Conservation (phyloP, 2,797 vertebrate genomes). For the Microctenopoma stevenorrisi region DNA sequence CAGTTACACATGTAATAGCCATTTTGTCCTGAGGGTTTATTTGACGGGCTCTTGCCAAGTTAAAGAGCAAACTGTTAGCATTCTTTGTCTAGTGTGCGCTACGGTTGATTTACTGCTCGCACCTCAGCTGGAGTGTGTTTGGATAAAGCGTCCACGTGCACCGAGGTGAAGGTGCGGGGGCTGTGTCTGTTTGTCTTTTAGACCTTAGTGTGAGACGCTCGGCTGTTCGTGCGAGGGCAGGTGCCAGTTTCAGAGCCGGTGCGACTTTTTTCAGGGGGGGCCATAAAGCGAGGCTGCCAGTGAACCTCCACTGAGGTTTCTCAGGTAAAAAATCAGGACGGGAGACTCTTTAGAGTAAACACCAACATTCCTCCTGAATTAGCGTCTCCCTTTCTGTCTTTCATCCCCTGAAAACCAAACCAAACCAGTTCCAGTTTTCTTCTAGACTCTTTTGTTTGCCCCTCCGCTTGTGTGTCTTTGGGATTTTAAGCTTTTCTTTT, state of each 20-base stretch:
- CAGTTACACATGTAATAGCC: constrained; percentile 49
- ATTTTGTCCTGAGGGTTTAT: constrained; percentile 60
- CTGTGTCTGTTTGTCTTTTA: constrained; percentile 74
- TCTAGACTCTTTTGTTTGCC: constrained; percentile 61
- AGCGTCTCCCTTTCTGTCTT: constrained; percentile 28
- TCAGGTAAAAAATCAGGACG: constrained; percentile 58
- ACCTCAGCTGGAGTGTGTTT: constrained; percentile 73
- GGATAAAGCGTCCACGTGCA: constrained; percentile 68
- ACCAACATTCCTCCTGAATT: constrained; percentile 68
- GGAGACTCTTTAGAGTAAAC: constrained; percentile 71
- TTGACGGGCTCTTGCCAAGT: constrained; percentile 69
- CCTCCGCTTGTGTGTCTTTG: constrained; percentile 49
- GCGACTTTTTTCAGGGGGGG: constrained; percentile 53
- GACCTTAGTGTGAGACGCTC: constrained; percentile 59
- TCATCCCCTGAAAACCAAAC: constrained; percentile 48
- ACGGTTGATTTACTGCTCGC: constrained; percentile 72
- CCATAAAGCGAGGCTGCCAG: constrained; percentile 72
- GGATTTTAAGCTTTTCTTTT: constrained; percentile 45
- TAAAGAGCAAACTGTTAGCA: constrained; percentile 77
- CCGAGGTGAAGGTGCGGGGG: constrained; percentile 31
- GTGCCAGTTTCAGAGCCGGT: constrained; percentile 62
- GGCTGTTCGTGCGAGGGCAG: constrained; percentile 57
- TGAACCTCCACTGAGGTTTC: constrained; percentile 52
- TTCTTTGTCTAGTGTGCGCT: constrained; percentile 73
- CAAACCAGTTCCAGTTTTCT: constrained; percentile 69